phyloP scores from a whole-genome alignment of 2,113 vertebrate genomes.

The Phyllostomus hastatus region DNA sequence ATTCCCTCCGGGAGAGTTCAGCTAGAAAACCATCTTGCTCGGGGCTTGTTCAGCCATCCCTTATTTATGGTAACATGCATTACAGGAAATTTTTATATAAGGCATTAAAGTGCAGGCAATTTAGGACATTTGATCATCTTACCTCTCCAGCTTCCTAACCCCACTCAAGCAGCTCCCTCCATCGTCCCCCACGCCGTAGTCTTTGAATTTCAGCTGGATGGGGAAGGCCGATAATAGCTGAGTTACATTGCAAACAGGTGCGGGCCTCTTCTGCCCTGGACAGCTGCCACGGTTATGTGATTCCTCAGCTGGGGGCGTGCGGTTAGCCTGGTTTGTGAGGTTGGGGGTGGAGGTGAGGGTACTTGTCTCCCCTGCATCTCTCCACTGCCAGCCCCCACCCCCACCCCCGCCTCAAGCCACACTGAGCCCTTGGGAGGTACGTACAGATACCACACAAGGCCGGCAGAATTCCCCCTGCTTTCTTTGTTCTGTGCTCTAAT shows the following conservation, averaged over 20 bases:
- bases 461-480: background rate
- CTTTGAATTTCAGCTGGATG: slow-evolving; percentile 72
- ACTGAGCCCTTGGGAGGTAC: background rate
- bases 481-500: background rate
- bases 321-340: background rate
- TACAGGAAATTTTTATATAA: slow-evolving; percentile 64
- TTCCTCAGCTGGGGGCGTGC: slow-evolving; percentile 32
- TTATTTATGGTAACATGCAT: slow-evolving; percentile 63
- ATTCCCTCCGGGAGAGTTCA: background rate
- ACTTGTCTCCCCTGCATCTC: background rate
- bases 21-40: slow-evolving; percentile 16
- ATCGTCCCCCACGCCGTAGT: background rate
- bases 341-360: background rate
- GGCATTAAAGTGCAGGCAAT: slow-evolving; percentile 67
- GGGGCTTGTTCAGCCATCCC: slow-evolving; percentile 31
- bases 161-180: background rate
- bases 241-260: slow-evolving; percentile 76
- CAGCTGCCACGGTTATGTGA: slow-evolving; percentile 11
- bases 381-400: rapidly evolving
- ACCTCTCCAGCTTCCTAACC: background rate
- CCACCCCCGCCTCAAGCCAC: background rate
- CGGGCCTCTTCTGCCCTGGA: slow-evolving; percentile 53
- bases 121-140: slow-evolving; percentile 62
- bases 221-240: slow-evolving; percentile 35
- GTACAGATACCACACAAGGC: background rate